Base-by-base conservation (phyloP, 2,888 invertebrate genomes). In the Rhimphoctona megacephalus region DNA sequence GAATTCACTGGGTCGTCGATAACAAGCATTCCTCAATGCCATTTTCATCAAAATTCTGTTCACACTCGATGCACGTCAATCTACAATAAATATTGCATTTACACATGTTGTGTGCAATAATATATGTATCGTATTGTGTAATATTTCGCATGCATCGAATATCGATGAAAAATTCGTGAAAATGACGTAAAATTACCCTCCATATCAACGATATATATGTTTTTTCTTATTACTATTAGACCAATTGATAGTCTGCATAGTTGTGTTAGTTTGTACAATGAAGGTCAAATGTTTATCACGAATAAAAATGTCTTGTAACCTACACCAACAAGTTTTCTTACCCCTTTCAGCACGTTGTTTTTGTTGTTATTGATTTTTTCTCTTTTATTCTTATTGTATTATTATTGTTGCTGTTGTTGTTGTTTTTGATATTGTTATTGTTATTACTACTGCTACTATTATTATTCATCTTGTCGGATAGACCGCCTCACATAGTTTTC, bases 241-340 rank as follows among this genome's bases (percentile, higher is more conserved):
- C 86, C 83, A 83, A 73, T 36, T 64, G 70, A 72, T 76, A 83
- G 74, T 54, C 82, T 61, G 14, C 61, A 61, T 73, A 85, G 33
- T 82, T 57, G 61, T 86, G 81, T 84, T 86, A 84, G 73, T 86
- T 86, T 86, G 86, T 86, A 86, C 86, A 86, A 84, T 84, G 80
- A 86, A 86, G 80, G 83, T 86, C 83, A 73, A 86, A 83, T 77
- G 72, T 81, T 78, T 81, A 73, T 78, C 73, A 73, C 77, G 81
- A 67, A 83, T 77, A 73, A 73, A 61, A 80, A 25, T 76, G 69
- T 73, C 54, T 72, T 67, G 54, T 54, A 33, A 61, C 64, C 43
- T 36, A 30, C 25, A 61, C 25, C 69, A 33, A 78, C 54, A 25
- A 54, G 11, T 33, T 52, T 79, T 30, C 17, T 33, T 64, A n/a